These are phyloP conservation scores for Microplitis manilae DNA, from an alignment of 2,888 invertebrate genomes.

Conservation along the genomic window DNA sequence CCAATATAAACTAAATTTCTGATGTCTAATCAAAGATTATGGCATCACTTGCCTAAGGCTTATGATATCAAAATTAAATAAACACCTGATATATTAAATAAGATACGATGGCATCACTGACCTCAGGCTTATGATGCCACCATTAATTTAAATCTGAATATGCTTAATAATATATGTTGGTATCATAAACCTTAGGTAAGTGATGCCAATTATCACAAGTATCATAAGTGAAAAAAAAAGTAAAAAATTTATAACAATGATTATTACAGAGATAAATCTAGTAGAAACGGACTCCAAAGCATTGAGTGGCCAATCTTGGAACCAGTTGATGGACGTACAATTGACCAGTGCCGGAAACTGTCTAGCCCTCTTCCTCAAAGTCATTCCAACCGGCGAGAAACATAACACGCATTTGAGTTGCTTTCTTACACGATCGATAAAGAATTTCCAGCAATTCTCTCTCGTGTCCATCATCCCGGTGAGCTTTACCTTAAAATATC, in stretches of 20 bases:
- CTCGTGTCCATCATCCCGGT: conserved; percentile 87
- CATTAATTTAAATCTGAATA: too few species aligned
- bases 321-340: conserved; percentile 96
- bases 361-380: conserved; percentile 86
- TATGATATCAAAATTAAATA: too few species aligned
- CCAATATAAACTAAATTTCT: too few species aligned
- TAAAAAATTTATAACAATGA: neutral
- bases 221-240: too few species aligned
- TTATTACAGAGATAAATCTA: conserved; percentile 82
- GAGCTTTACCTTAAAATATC: conserved; percentile 78
- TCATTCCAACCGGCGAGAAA: conserved; percentile 95
- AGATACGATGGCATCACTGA: too few species aligned
- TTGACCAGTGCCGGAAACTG: conserved; percentile 96
- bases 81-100: too few species aligned
- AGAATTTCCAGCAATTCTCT: conserved; percentile 96
- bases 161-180: too few species aligned
- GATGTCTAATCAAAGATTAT: too few species aligned
- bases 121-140: too few species aligned
- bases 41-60: too few species aligned
- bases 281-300: conserved; percentile 91
- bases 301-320: conserved; percentile 96
- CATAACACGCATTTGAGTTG: conserved; percentile 87
- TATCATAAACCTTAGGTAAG: too few species aligned
- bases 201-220: too few species aligned
- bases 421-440: conserved; percentile 89